Evolutionary conservation across 2,888 invertebrate species (phyloP), one percentile per base, ranked within the genome.

Genomic region (Drosophila melanosoma): DNA sequence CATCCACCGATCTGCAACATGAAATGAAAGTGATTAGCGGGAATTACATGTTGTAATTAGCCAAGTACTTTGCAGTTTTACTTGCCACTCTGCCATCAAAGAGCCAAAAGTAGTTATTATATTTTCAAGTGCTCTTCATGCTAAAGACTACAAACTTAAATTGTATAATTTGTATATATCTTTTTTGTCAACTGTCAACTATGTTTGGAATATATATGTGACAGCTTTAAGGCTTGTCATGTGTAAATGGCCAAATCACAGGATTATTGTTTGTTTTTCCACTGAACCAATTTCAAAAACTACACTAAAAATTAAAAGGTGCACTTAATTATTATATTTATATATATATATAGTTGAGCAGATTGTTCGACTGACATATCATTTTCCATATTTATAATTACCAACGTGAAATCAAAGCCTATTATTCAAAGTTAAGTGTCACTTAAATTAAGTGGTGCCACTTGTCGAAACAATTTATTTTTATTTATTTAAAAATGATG

Each of bases 21-120:
- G 29, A 56, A 76, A 70, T 56, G 76, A 74, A 74, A 74, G 74
- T 74, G 76, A 69, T 74, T 62, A 60, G 38, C 40, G 40, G 33
- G 10, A 23, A 10, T 60, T 40, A 33, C 15, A 57, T 36, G 40
- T 23, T 36, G 35, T 10, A 26, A 40, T 49, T 23, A 26, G 45
- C 1, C 35, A 59, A 49, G 59, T 36, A 17, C 59, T 59, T 45
- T 0, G 38, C 15, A 29, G 5, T 29, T 3, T 3, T n/a, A 15
- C 7, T 15, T 8, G 35, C 49, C 17, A 3, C 17, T 49, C 26
- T 17, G 26, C 15, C 5, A 6, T 11, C 8, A 7, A 17, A 26
- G 10, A 5, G 10, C 20, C 33, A 53, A 33, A 20, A 8, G 12
- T 10, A n/a, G 29, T 17, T 51, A 11, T 15, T 8, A 49, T 17